Evolutionary conservation across 2,113 vertebrate genomes (phyloP).

Genomic region (Eptatretus burgeri): DNA sequence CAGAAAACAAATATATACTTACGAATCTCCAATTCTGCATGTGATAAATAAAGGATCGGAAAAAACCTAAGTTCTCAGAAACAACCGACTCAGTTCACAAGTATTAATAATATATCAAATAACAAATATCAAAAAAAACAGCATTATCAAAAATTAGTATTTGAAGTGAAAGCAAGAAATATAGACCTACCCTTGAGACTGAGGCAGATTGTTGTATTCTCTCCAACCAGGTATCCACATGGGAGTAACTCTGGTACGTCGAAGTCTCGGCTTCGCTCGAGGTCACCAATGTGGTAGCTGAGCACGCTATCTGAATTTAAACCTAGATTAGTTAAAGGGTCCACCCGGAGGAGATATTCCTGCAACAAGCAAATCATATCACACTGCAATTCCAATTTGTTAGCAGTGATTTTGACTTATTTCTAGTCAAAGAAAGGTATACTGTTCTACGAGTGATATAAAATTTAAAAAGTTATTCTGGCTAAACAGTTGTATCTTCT

Average conservation of each 20-base stretch:
- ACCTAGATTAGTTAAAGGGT: conserved; percentile 55
- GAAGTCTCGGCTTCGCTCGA: conserved; percentile 25
- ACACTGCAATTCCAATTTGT: conserved; percentile 5
- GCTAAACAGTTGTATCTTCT: too few species aligned
- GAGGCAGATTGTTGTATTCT: conserved; percentile 68
- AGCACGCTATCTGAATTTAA: conserved; percentile 64
- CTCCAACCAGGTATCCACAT: conserved; percentile 81
- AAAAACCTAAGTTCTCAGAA: too few species aligned
- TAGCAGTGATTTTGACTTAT: neutral
- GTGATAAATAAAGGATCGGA: too few species aligned
- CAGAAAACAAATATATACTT: too few species aligned
- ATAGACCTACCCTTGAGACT: conserved; percentile 37
- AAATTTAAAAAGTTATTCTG: neutral
- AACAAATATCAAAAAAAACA: too few species aligned
- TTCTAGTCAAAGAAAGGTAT: fast-evolving
- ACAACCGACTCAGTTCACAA: too few species aligned
- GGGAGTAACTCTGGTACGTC: conserved; percentile 62
- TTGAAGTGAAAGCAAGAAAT: too few species aligned
- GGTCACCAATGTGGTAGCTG: conserved; percentile 66
- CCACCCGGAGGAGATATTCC: conserved; percentile 82
- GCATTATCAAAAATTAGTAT: too few species aligned
- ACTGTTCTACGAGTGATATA: fast-evolving
- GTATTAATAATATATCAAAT: too few species aligned
- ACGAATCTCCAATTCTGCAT: too few species aligned
- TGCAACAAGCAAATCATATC: conserved; percentile 10